phyloP scores from a whole-genome alignment of 2,113 vertebrate genomes.

The Dasyornis broadbenti region DNA sequence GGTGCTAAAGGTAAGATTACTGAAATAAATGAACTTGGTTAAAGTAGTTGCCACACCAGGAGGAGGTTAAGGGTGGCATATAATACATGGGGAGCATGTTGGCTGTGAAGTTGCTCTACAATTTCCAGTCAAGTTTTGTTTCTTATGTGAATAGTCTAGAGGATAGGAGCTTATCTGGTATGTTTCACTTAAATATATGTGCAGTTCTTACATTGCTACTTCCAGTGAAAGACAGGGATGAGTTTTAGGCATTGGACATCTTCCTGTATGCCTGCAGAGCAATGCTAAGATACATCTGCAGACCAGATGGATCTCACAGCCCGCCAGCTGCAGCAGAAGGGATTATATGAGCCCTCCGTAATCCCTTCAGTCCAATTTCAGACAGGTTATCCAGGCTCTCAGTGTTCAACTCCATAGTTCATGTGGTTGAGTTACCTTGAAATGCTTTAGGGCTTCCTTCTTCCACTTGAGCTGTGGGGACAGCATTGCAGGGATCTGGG shows the following conservation, averaged over 20 bases:
- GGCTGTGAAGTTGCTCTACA: background rate
- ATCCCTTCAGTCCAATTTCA: background rate
- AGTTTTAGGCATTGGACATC: background rate
- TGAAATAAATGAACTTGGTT: background rate
- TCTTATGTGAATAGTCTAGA: background rate
- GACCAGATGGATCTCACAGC: background rate
- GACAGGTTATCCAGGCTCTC: background rate
- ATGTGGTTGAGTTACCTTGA: background rate
- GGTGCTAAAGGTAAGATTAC: background rate
- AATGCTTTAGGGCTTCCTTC: background rate
- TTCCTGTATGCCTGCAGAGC: background rate
- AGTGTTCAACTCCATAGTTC: background rate
- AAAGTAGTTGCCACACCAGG: background rate
- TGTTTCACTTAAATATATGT: background rate
- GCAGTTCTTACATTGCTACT: background rate
- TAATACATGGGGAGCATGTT: rapidly evolving
- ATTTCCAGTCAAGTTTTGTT: background rate
- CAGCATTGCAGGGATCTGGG: background rate
- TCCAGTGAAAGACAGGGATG: background rate
- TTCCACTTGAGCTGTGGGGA: background rate
- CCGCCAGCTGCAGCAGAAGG: background rate
- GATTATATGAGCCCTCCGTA: background rate
- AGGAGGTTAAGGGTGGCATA: background rate
- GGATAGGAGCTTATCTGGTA: background rate
- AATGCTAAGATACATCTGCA: background rate